A percentile compares a stretch with the other conserved stretches of the same genome.
Evolutionary conservation across 1,140 invertebrate genomes (phyloP).

Genomic region (Copidosoma floridanum): DNA sequence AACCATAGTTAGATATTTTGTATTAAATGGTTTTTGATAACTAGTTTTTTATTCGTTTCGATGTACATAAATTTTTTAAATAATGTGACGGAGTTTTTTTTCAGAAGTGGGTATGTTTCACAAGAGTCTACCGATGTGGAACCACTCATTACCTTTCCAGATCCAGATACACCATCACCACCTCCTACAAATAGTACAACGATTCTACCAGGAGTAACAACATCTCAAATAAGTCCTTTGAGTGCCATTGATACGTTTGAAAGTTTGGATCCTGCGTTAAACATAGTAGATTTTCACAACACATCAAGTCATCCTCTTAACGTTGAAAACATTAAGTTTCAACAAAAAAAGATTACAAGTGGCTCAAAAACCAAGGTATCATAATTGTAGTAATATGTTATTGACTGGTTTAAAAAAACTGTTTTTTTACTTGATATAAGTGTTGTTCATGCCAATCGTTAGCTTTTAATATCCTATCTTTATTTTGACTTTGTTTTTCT

Average conservation of each 20-base stretch:
- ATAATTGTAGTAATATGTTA: too few species aligned
- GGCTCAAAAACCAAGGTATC: constrained; percentile 73
- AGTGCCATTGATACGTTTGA: constrained; percentile 54
- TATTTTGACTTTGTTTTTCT: too few species aligned
- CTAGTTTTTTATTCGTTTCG: too few species aligned
- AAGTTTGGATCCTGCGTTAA: constrained; percentile 43
- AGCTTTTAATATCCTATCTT: too few species aligned
- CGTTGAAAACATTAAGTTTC: constrained; percentile 72
- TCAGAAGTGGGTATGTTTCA: constrained; percentile 42
- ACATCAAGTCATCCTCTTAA: constrained; percentile 49
- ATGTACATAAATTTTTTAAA: too few species aligned
- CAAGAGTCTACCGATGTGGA: constrained; percentile 59
- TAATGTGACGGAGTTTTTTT: too few species aligned
- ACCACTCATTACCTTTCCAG: constrained; percentile 76
- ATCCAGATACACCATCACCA: constrained; percentile 67
- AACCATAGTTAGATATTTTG: too few species aligned
- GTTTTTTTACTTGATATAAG: too few species aligned
- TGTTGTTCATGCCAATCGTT: too few species aligned
- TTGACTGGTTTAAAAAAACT: too few species aligned
- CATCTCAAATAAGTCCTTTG: constrained; percentile 53
- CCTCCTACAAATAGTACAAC: constrained; percentile 38
- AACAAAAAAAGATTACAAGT: constrained; percentile 75
- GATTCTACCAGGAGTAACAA: constrained; percentile 41
- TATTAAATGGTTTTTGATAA: too few species aligned
- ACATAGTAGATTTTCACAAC: constrained; percentile 42